Conservation (phyloP, 2,888 invertebrate species). For the Polia nebulosa region DNA sequence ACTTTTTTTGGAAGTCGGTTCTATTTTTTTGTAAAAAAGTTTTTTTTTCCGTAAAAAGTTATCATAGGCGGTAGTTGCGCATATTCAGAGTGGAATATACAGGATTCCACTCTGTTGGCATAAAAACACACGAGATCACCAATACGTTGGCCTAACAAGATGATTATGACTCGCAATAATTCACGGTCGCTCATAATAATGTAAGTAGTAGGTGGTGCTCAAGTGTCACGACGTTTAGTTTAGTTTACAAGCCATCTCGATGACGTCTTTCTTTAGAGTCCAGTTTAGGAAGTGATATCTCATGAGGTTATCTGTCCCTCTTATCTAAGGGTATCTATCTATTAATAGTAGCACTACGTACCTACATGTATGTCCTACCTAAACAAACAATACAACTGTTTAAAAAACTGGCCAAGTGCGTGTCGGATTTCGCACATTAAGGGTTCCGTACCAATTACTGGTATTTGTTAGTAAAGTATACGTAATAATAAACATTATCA, state of each 20-base stretch:
- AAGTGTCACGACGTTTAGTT: neutral
- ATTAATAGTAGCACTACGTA: neutral
- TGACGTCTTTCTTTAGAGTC: neutral
- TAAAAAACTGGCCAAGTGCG: too few relatives aligned
- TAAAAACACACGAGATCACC: neutral
- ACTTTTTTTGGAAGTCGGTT: too few relatives aligned
- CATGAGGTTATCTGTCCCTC: constrained; percentile 14
- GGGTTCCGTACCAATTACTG: too few relatives aligned
- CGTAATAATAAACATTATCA: too few relatives aligned
- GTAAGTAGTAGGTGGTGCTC: neutral
- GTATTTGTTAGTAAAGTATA: too few relatives aligned
- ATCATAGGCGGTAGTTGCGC: too few relatives aligned
- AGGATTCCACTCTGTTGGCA: neutral
- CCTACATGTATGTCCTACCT: neutral
- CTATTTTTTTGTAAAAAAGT: too few relatives aligned
- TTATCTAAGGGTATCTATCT: neutral
- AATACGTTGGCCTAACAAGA: neutral
- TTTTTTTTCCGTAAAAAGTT: too few relatives aligned
- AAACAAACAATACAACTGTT: too few relatives aligned
- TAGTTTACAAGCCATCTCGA: neutral
- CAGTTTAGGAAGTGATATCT: constrained; percentile 5
- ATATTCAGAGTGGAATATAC: too few relatives aligned
- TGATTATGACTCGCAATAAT: neutral
- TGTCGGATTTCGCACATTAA: too few relatives aligned
- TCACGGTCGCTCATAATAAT: neutral